Conservation (phyloP, 35 echinoderm and acorn worm species). For the Apostichopus californicus region DNA sequence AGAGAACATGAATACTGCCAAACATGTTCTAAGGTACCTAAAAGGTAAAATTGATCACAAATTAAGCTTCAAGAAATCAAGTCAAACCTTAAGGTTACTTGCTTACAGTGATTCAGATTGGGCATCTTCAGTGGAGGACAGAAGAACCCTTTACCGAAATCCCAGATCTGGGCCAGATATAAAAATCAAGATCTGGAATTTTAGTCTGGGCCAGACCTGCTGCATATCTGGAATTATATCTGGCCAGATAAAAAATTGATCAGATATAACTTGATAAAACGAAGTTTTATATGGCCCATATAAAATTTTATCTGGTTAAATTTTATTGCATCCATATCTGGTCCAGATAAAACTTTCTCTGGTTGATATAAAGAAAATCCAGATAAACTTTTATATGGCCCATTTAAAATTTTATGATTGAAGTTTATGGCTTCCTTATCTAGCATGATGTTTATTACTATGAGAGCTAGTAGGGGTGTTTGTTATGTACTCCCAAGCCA, state of each 20-base stretch:
- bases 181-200: conserved; percentile 18
- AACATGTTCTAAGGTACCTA: conserved; percentile 59
- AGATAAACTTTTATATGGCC: neutral
- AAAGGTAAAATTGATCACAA: conserved; percentile 29
- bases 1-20: conserved; percentile 26
- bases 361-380: neutral
- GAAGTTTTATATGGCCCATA: too few relatives aligned
- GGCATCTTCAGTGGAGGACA: neutral
- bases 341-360: too few relatives aligned
- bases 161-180: too few relatives aligned
- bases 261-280: too few relatives aligned
- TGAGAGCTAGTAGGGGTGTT: too few relatives aligned
- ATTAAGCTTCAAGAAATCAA: conserved; percentile 27
- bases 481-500: too few relatives aligned
- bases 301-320: too few relatives aligned
- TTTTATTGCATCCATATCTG: too few relatives aligned
- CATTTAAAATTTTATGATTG: too few relatives aligned
- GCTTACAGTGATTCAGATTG: conserved; percentile 55
- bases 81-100: conserved; percentile 9
- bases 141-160: neutral
- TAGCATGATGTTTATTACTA: too few relatives aligned
- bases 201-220: neutral
- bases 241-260: neutral
- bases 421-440: too few relatives aligned
- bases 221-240: too few relatives aligned